Conservation (phyloP, 2,113 vertebrate species). For the Baryphthengus martii region DNA sequence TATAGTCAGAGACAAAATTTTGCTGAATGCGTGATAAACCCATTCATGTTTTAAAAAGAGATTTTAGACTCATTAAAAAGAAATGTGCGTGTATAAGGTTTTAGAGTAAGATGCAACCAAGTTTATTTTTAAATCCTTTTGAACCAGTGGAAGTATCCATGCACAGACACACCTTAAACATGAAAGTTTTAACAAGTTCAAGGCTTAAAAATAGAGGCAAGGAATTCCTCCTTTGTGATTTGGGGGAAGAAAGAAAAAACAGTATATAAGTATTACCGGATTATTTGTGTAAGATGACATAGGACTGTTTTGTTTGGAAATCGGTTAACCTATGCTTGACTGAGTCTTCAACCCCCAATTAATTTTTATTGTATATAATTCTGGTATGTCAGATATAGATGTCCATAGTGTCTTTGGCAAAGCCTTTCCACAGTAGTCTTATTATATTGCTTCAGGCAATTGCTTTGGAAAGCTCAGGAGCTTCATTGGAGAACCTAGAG, state of each 20-base stretch:
- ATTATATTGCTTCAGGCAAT: background rate
- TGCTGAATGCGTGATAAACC: background rate
- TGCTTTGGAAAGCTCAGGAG: background rate
- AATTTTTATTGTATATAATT: background rate
- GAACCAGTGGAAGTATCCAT: background rate
- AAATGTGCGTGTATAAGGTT: background rate
- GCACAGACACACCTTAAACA: background rate
- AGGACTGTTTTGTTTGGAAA: background rate
- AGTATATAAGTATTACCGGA: background rate
- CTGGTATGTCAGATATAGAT: background rate
- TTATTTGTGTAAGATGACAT: background rate
- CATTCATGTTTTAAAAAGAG: background rate
- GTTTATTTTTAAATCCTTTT: background rate
- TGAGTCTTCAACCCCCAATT: background rate
- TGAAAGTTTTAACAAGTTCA: background rate
- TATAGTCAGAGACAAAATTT: background rate
- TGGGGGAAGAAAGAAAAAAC: background rate
- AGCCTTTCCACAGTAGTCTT: background rate
- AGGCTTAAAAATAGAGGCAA: background rate
- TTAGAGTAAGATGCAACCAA: background rate
- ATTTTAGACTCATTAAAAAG: background rate
- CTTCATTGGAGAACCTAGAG: background rate
- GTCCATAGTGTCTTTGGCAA: background rate
- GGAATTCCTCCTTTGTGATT: background rate
- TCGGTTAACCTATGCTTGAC: background rate